phyloP scores from a whole-genome alignment of 2,113 vertebrate genomes.

The Blennius ocellaris region DNA sequence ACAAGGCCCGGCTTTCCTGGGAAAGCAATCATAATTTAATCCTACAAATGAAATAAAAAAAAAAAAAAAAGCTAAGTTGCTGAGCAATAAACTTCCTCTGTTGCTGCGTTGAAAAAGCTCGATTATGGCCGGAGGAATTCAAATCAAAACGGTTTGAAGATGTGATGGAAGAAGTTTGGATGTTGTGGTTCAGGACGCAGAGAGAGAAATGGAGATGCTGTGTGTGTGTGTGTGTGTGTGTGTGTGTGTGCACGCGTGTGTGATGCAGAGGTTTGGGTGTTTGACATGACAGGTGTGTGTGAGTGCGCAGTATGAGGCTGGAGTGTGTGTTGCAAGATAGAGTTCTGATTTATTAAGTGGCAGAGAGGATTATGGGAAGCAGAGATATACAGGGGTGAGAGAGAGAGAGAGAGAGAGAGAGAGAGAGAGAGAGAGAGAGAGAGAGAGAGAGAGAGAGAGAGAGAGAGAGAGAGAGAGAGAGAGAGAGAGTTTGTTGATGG shows the following conservation, averaged over 20 bases:
- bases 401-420: no score
- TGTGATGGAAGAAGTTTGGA: slow-evolving; percentile 35
- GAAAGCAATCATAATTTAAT: slow-evolving; percentile 37
- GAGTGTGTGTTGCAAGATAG: slow-evolving; percentile 28
- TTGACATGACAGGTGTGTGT: slow-evolving; percentile 43
- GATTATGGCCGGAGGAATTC: slow-evolving; percentile 40
- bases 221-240: slow-evolving; percentile 2
- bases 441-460: not conserved
- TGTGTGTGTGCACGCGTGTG: slow-evolving; percentile 7
- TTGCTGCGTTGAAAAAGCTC: slow-evolving; percentile 14
- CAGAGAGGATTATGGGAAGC: slow-evolving; percentile 50
- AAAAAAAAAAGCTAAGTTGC: slow-evolving; percentile 26
- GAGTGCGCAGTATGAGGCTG: slow-evolving; percentile 16
- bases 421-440: not conserved
- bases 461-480: slow-evolving; percentile 1
- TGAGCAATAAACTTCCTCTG: slow-evolving; percentile 39
- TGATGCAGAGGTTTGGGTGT: slow-evolving; percentile 34
- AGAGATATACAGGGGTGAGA: slow-evolving; percentile 33
- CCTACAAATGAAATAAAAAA: not conserved
- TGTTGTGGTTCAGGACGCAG: slow-evolving; percentile 29
- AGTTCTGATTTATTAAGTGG: slow-evolving; percentile 55
- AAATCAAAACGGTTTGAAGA: slow-evolving; percentile 47
- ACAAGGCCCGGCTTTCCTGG: slow-evolving; percentile 1
- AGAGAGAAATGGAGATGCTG: slow-evolving; percentile 22
- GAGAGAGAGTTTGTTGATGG: slow-evolving; percentile 46